Evolutionary conservation across 1,140 invertebrate genomes (phyloP).

Genomic region (Nomia melanderi): DNA sequence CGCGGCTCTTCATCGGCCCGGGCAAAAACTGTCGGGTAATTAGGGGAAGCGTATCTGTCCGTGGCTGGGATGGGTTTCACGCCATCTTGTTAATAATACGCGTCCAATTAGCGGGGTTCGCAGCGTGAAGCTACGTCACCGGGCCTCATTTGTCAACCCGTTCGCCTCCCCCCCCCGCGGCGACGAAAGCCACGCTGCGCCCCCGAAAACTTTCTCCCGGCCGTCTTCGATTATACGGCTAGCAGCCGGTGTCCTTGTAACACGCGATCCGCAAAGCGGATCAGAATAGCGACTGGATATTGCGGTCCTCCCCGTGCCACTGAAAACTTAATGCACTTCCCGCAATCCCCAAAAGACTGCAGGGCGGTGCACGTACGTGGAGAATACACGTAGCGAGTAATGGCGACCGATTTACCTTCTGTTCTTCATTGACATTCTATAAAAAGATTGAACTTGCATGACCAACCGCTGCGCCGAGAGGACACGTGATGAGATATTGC

Average conservation of each 20-base stretch:
- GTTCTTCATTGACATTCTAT: too few relatives aligned
- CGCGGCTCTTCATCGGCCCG: slow-evolving; percentile 23
- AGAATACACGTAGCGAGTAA: background rate
- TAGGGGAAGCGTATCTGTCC: slow-evolving; percentile 15
- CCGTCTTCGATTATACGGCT: slow-evolving; percentile 52
- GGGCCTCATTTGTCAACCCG: slow-evolving; percentile 61
- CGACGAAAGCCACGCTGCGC: slow-evolving; percentile 61
- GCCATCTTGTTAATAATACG: slow-evolving; percentile 65
- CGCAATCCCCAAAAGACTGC: background rate
- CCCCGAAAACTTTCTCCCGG: slow-evolving; percentile 45
- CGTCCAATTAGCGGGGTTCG: slow-evolving; percentile 62
- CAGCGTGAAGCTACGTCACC: slow-evolving; percentile 46
- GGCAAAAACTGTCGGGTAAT: slow-evolving; percentile 22
- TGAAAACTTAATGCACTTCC: slow-evolving; percentile 27
- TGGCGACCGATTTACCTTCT: background rate
- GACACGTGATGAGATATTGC: too few relatives aligned
- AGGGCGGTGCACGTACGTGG: background rate
- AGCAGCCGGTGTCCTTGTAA: background rate
- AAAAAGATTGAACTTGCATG: too few relatives aligned
- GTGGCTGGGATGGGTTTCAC: slow-evolving; percentile 24
- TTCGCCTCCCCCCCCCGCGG: slow-evolving; percentile 21
- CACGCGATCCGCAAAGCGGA: slow-evolving; percentile 36
- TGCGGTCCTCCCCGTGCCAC: background rate
- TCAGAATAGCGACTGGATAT: slow-evolving; percentile 33
- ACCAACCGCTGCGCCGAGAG: too few relatives aligned